phyloP scores from a whole-genome alignment of 2,113 vertebrate species.

The Muntiacus reevesi region DNA sequence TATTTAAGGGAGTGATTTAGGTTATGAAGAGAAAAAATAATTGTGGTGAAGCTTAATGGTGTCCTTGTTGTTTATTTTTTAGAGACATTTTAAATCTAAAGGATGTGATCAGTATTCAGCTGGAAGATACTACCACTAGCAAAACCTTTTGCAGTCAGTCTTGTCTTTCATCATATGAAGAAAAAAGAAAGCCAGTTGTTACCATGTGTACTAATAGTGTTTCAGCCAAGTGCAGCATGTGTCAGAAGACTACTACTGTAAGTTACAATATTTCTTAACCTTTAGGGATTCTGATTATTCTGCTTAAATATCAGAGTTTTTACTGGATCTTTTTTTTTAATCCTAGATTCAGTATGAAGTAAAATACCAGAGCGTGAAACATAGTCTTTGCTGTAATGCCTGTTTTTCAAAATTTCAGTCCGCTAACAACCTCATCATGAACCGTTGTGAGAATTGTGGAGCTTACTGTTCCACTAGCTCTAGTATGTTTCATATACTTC shows the following conservation, averaged over 20 bases:
- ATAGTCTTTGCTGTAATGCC: slow-evolving; percentile 90
- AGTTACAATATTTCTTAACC: slow-evolving; percentile 54
- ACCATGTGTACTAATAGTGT: slow-evolving; percentile 78
- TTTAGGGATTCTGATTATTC: background rate
- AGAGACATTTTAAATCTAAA: slow-evolving; percentile 68
- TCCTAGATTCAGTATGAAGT: slow-evolving; percentile 91
- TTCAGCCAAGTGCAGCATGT: slow-evolving; percentile 91
- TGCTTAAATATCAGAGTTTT: background rate
- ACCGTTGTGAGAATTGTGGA: slow-evolving; percentile 89
- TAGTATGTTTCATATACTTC: slow-evolving; percentile 72
- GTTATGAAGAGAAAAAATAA: slow-evolving; percentile 28
- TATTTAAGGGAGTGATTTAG: background rate
- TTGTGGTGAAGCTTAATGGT: background rate
- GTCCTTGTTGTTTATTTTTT: slow-evolving; percentile 47
- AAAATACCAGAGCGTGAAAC: slow-evolving; percentile 87
- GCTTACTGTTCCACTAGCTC: slow-evolving; percentile 87
- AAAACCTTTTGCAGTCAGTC: slow-evolving; percentile 91
- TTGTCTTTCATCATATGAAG: slow-evolving; percentile 89
- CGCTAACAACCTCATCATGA: slow-evolving; percentile 88
- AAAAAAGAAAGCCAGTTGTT: slow-evolving; percentile 82
- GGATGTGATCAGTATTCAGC: slow-evolving; percentile 55
- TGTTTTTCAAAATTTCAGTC: slow-evolving; percentile 92
- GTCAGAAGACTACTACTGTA: slow-evolving; percentile 89
- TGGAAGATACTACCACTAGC: slow-evolving; percentile 45
- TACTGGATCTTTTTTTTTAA: background rate